These are phyloP conservation scores for Gallinago nigripennis DNA, from an alignment of 2,797 vertebrate species.

Conservation along the genomic window DNA sequence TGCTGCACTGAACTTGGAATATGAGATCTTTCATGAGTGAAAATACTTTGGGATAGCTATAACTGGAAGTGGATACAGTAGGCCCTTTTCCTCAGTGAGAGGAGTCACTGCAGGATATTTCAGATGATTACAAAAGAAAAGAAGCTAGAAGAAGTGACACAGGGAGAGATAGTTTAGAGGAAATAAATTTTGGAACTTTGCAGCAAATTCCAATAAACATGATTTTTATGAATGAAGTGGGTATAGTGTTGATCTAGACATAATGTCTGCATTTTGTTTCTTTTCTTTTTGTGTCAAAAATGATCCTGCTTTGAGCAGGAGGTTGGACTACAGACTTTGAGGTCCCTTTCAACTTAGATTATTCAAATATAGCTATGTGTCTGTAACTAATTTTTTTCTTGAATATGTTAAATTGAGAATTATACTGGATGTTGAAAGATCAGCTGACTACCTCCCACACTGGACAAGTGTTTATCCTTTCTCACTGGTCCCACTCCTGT, in stretches of 20 bases:
- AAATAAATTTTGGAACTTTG: not conserved
- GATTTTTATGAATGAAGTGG: not conserved
- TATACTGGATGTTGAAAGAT: not conserved
- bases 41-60: not conserved
- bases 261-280: not conserved
- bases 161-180: not conserved
- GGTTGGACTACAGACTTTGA: not conserved
- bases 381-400: not conserved
- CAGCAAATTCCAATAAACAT: not conserved
- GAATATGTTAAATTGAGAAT: not conserved
- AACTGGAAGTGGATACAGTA: not conserved
- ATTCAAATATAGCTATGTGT: not conserved
- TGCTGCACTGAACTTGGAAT: not conserved
- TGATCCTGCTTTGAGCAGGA: not conserved
- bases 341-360: not conserved
- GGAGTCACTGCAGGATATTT: not conserved
- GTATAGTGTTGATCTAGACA: not conserved
- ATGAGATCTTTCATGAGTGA: fast-evolving
- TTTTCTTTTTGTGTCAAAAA: not conserved
- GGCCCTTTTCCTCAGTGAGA: not conserved
- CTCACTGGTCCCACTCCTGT: not conserved
- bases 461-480: not conserved
- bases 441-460: not conserved
- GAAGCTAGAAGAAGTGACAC: not conserved
- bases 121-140: not conserved